These are phyloP conservation scores for Psix sp. DNA, from an alignment of 1,140 invertebrate species.

Conservation along the genomic window DNA sequence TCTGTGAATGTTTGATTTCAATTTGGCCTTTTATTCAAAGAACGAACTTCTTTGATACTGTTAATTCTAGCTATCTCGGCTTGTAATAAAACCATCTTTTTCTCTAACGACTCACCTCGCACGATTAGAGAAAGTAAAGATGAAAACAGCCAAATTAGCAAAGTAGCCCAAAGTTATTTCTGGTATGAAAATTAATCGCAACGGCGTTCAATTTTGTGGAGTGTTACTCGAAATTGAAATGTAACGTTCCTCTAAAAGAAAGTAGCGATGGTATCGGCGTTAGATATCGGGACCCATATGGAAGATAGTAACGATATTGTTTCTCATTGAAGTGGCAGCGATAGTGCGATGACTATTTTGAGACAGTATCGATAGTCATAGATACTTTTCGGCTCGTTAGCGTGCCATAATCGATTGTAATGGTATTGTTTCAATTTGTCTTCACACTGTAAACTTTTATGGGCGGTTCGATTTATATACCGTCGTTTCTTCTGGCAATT, in stretches of 20 bases:
- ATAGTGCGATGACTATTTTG: constrained; percentile 18
- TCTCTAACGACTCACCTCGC: too few relatives aligned
- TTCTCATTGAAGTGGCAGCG: constrained; percentile 26
- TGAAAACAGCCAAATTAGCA: too few relatives aligned
- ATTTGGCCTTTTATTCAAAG: too few relatives aligned
- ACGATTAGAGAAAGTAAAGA: too few relatives aligned
- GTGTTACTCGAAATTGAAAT: background rate
- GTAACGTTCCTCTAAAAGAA: constrained; percentile 4
- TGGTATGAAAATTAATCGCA: too few relatives aligned
- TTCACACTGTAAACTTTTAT: constrained; percentile 38
- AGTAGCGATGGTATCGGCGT: constrained; percentile 26
- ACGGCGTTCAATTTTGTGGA: too few relatives aligned
- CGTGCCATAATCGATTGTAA: constrained; percentile 43
- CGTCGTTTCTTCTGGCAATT: background rate
- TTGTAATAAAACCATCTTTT: too few relatives aligned
- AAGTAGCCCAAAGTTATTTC: too few relatives aligned
- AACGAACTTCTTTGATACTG: too few relatives aligned
- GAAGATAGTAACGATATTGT: constrained; percentile 31
- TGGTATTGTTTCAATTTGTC: constrained; percentile 55
- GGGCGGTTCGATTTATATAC: constrained; percentile 10
- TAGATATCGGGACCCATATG: constrained; percentile 23
- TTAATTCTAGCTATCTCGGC: too few relatives aligned
- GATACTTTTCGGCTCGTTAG: constrained; percentile 48
- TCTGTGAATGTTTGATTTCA: too few relatives aligned
- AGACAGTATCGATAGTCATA: constrained; percentile 28